phyloP scores from a whole-genome alignment of 2,888 invertebrate species.

The Caenorhabditis sp. region DNA sequence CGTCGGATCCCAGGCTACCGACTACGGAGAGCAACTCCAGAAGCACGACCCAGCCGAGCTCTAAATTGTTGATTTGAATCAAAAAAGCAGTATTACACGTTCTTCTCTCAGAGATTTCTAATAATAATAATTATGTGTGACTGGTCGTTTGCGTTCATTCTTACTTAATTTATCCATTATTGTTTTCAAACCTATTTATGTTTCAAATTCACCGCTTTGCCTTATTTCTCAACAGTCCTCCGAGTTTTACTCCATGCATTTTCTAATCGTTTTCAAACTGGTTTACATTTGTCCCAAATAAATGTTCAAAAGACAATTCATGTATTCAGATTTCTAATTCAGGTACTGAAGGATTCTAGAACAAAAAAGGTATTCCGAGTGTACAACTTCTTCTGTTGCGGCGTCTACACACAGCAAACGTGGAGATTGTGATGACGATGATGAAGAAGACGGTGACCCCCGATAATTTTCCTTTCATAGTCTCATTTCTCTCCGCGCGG shows the following conservation, averaged over 20 bases:
- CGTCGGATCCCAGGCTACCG: conserved; percentile 98
- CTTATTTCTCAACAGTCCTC: conserved; percentile 5
- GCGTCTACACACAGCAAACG: conserved; percentile 33
- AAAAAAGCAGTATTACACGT: conserved; percentile 44
- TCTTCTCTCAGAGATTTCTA: conserved; percentile 50
- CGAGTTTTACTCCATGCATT: conserved; percentile 35
- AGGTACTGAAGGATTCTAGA: no score
- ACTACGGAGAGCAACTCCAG: conserved; percentile 96
- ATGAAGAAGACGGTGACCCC: conserved; percentile 48
- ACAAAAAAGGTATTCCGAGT: background rate
- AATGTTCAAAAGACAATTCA: background rate
- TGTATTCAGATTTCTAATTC: background rate
- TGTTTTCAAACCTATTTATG: conserved; percentile 11
- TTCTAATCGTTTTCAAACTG: conserved; percentile 32
- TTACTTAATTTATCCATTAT: conserved; percentile 32
- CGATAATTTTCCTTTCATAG: conserved; percentile 63
- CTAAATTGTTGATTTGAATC: conserved; percentile 62
- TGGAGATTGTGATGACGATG: conserved; percentile 30
- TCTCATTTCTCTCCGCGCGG: conserved; percentile 52
- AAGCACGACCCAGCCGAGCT: conserved; percentile 89
- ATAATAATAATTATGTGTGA: conserved; percentile 66
- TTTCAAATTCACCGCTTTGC: conserved; percentile 30
- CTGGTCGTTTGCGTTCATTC: conserved; percentile 59
- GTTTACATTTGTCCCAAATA: conserved; percentile 28
- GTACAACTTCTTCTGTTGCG: conserved; percentile 43